Evolutionary conservation across 2,113 vertebrate genomes (phyloP), one percentile per base, ranked within the genome.

Genomic region (Microcebus tavaratra): DNA sequence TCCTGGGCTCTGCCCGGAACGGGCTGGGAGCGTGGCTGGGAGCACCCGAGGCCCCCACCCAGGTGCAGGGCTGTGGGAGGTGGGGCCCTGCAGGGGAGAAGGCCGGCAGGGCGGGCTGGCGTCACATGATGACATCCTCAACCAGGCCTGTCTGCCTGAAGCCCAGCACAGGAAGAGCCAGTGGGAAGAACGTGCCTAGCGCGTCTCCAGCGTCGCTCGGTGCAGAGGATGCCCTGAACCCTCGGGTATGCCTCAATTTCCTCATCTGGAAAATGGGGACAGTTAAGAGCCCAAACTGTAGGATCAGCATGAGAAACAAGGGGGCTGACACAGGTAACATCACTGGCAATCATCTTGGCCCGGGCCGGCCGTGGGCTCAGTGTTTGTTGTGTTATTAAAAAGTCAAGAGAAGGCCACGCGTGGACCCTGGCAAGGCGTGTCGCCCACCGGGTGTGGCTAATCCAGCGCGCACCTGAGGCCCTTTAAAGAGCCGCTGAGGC

Each of bases 91-190:
- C 68, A 53, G 18, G 8, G 10, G 1, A 3, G 12, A 13, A 34
- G 45, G 34, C 50, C 36, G 76, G 53, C 6, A 21, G 27, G 27
- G 31, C 13, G 12, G 48, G 12, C 3, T 2, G 8, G n/a, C 10
- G n/a, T 39, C 1, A 0, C 9, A 10, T 21, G 45, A 39, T 18
- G 50, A 68, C 42, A 4, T 20, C 50, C 0, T 14, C 4, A 3
- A 45, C 61, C 39, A 50, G 73, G 29, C 48, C 78, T 7, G 39
- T 61, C 25, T 80, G 20, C 50, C 57, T 21, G 42, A 81, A 70
- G 18, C 31, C 36, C 50, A 53, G 59, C 36, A 39, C 6, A 13
- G 79, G 85, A 76, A 63, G 27, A 9, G 20, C 57, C 20, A 42
- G 2, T 5, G 4, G 50, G n/a, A 59, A 45, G 85, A 81, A 18